These are phyloP conservation scores for Cyanoramphus novaezelandiae DNA, from an alignment of 2,113 vertebrate genomes.

Conservation along the genomic window DNA sequence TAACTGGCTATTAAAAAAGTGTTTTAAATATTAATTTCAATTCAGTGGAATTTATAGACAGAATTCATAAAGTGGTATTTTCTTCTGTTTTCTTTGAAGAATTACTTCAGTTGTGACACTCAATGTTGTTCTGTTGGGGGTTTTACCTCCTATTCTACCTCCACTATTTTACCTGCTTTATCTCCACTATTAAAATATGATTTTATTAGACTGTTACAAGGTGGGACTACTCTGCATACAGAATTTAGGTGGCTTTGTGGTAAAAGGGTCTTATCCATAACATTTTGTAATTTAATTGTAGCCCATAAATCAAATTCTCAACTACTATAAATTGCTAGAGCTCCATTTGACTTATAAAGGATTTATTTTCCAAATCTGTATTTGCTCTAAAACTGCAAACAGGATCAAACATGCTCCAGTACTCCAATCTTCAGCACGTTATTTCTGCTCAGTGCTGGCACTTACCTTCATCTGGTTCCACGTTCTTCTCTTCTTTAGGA, in stretches of 20 bases:
- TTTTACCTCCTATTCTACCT: neutral
- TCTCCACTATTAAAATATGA: neutral
- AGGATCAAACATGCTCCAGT: neutral
- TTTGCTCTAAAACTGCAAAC: neutral
- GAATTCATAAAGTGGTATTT: neutral
- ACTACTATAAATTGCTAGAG: neutral
- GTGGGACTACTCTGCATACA: neutral
- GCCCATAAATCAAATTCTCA: neutral
- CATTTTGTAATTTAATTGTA: neutral
- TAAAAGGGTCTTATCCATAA: neutral
- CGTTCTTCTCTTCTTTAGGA: conserved; percentile 23
- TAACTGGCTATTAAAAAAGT: neutral
- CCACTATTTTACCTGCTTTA: neutral
- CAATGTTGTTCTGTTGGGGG: neutral
- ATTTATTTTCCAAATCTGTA: neutral
- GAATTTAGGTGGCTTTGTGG: neutral
- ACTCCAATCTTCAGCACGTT: neutral
- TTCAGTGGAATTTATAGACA: neutral
- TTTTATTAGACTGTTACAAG: neutral
- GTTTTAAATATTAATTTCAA: neutral
- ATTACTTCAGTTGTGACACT: neutral
- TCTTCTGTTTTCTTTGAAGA: neutral
- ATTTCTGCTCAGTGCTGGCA: neutral
- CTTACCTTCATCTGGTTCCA: conserved; percentile 66
- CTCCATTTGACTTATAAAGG: neutral